Conservation (phyloP, 2,113 vertebrate species). For the Seriola quinqueradiata region DNA sequence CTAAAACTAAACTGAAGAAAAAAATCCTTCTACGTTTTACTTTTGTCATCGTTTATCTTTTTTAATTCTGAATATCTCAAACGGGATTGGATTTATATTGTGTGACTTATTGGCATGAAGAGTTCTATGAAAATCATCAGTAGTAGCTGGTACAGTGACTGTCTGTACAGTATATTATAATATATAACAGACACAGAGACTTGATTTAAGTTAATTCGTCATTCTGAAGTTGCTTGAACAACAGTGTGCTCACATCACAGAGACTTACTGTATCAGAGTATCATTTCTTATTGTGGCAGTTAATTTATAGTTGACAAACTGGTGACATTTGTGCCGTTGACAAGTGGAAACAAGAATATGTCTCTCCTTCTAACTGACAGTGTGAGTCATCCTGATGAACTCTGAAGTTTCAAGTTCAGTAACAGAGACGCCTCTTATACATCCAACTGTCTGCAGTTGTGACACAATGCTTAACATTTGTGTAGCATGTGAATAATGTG, state of each 20-base stretch:
- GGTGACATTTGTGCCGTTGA: conserved; percentile 68
- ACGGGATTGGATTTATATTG: background rate
- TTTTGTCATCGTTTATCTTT: conserved; percentile 12
- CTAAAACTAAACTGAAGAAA: conserved; percentile 29
- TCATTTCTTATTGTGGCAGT: conserved; percentile 48
- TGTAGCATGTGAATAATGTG: background rate
- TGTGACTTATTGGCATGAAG: background rate
- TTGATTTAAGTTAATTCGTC: background rate
- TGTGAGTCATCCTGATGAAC: conserved; percentile 57
- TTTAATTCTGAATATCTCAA: background rate
- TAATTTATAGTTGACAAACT: conserved; percentile 60
- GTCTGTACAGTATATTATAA: background rate
- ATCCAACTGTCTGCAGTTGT: background rate
- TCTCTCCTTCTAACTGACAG: conserved; percentile 50
- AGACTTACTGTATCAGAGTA: conserved; percentile 20
- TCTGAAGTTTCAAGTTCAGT: conserved; percentile 25
- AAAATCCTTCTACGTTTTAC: conserved; percentile 15
- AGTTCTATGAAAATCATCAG: background rate
- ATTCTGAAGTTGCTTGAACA: background rate
- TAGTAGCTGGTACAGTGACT: background rate
- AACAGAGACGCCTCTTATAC: conserved; percentile 1
- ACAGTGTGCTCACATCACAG: background rate
- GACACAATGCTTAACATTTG: conserved; percentile 4
- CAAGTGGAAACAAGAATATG: conserved; percentile 54
- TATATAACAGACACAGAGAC: background rate